Percentiles rank a stretch among this genome's conserved stretches.
These are phyloP conservation scores for Cynopterus brachyotis DNA, from an alignment of 2,113 vertebrate genomes.

Conservation along the genomic window DNA sequence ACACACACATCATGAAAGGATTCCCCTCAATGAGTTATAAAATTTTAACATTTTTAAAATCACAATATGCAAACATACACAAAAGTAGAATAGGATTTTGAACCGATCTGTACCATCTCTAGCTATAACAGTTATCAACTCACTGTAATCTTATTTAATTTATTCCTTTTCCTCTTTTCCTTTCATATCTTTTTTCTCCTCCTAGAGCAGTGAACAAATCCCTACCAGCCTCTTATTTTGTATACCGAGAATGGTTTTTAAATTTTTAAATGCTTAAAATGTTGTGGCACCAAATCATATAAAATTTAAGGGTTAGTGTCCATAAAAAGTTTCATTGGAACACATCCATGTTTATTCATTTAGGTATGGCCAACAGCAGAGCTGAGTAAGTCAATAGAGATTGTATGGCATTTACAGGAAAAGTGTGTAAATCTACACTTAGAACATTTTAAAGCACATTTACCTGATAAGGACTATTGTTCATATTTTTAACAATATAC, in stretches of 20 bases:
- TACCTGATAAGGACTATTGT: neutral
- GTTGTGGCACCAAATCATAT: neutral
- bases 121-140: neutral
- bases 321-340: neutral
- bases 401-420: neutral
- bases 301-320: neutral
- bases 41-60: neutral
- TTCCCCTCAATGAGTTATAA: neutral
- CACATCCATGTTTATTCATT: neutral
- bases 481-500: neutral
- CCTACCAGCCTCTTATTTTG: neutral
- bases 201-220: neutral
- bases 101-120: neutral
- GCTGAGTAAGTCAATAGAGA: neutral
- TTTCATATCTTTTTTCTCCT: neutral
- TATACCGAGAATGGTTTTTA: neutral
- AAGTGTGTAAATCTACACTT: neutral
- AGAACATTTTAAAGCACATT: neutral
- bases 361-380: neutral
- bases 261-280: neutral
- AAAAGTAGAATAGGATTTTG: neutral
- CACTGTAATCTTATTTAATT: neutral
- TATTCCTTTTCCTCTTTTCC: neutral
- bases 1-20: neutral
- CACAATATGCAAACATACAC: neutral